Evolutionary conservation across 2,888 invertebrate genomes (phyloP).

Genomic region (Desoria tigrina): DNA sequence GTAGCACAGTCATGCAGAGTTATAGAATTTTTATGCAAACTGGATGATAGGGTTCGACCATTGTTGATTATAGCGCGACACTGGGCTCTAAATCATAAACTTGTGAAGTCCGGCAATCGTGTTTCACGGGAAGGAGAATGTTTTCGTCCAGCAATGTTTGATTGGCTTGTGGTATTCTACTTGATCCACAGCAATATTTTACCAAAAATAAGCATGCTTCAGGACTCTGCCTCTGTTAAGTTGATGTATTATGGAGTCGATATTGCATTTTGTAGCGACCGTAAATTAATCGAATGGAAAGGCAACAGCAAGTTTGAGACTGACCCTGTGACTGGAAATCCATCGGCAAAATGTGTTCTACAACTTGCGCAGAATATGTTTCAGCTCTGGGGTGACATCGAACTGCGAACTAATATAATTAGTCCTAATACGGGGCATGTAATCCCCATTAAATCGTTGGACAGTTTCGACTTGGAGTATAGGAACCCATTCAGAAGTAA

Average conservation of each 20-base stretch:
- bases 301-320: neutral
- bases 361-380: neutral
- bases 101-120: neutral
- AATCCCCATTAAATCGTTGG: too few species aligned
- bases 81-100: neutral
- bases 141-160: neutral
- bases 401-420: too few species aligned
- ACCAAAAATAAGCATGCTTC: neutral
- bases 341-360: neutral
- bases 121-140: neutral
- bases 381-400: neutral
- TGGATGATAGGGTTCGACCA: neutral
- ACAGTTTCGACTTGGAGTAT: too few species aligned
- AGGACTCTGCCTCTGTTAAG: neutral
- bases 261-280: conserved; percentile 1
- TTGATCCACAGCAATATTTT: neutral
- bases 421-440: too few species aligned
- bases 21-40: neutral
- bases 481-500: too few species aligned
- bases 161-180: neutral
- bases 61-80: neutral
- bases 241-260: neutral
- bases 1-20: neutral
- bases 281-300: neutral
- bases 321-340: neutral